Evolutionary conservation across 1,140 invertebrate species (phyloP).

Genomic region (Neoseiulus cucumeris): DNA sequence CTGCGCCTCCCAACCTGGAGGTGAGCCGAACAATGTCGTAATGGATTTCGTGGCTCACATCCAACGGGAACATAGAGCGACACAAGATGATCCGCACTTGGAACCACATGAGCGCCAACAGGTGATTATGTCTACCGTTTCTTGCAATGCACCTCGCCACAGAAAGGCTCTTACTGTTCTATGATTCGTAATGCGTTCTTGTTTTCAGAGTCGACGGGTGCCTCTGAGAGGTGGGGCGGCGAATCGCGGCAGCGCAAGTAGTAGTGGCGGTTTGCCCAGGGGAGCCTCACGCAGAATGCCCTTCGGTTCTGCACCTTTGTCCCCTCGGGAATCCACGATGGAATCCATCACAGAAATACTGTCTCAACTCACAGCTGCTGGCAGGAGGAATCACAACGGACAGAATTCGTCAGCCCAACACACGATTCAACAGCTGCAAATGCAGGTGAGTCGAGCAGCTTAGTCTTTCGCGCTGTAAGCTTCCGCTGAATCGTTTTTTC

Average conservation of each 20-base stretch:
- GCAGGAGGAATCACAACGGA: conserved; percentile 37
- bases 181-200: conserved; percentile 20
- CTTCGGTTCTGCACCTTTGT: background rate
- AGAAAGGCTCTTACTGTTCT: too few species aligned
- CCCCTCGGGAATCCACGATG: conserved; percentile 2
- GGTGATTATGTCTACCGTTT: too few species aligned
- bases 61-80: conserved; percentile 68
- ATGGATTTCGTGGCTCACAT: conserved; percentile 94
- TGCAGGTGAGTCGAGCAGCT: conserved; percentile 44
- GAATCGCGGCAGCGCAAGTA: background rate
- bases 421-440: conserved; percentile 65
- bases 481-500: too few species aligned
- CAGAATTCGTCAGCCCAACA: conserved; percentile 43
- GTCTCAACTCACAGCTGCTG: conserved; percentile 71
- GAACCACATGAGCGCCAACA: too few species aligned
- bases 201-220: conserved; percentile 17
- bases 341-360: conserved; percentile 45
- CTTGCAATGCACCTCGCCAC: too few species aligned
- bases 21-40: conserved; percentile 88
- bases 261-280: background rate
- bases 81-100: conserved; percentile 18
- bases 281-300: background rate
- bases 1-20: conserved; percentile 79
- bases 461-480: too few species aligned
- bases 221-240: background rate